phyloP scores from a whole-genome alignment of 1,140 invertebrate genomes.

The Euwallacea fornicatus region DNA sequence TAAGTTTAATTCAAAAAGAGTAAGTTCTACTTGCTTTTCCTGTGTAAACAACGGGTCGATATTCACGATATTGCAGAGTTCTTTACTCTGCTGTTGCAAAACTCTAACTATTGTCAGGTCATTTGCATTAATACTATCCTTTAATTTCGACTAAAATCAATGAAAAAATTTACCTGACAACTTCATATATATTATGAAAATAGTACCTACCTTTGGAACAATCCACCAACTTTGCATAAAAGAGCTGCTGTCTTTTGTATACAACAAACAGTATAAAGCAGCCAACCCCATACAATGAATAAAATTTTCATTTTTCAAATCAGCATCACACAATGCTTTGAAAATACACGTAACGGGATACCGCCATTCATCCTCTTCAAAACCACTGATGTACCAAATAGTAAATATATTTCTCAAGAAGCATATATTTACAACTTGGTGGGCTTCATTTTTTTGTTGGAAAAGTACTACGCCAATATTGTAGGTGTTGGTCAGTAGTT shows the following conservation, averaged over 20 bases:
- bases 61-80: conserved; percentile 5
- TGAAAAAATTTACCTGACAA: neutral
- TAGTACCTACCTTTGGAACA: conserved; percentile 22
- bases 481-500: conserved; percentile 1
- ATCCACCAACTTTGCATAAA: conserved; percentile 28
- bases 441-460: conserved; percentile 3
- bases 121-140: conserved; percentile 9
- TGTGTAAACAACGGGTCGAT: neutral
- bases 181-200: neutral
- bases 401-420: conserved; percentile 16
- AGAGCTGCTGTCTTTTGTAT: conserved; percentile 3
- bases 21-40: conserved; percentile 13
- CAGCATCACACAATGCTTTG: too few species aligned
- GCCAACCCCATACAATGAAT: conserved; percentile 18
- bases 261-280: conserved; percentile 29
- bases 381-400: conserved; percentile 20
- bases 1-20: conserved; percentile 8
- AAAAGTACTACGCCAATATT: conserved; percentile 19
- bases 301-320: neutral
- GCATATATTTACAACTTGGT: neutral
- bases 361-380: too few species aligned
- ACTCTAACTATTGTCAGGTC: conserved; percentile 10
- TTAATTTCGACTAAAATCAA: neutral
- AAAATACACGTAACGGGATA: too few species aligned
- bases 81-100: conserved; percentile 3